These are phyloP conservation scores for Dendrocincla tyrannina DNA, from an alignment of 2,797 vertebrate species.

Conservation along the genomic window DNA sequence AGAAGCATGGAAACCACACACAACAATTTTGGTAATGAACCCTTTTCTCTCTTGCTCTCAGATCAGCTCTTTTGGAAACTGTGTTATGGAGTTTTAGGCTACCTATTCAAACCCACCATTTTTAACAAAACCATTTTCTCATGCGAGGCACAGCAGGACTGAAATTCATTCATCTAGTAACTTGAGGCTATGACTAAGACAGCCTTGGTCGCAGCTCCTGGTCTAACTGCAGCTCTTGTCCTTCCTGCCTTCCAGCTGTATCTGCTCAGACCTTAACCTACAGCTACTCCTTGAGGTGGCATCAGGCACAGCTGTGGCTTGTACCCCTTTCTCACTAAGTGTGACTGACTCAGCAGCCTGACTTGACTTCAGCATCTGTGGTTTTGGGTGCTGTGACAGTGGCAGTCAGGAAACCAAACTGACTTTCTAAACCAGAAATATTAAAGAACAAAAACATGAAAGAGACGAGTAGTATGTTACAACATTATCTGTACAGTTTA, in stretches of 20 bases:
- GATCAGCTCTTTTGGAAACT: not conserved
- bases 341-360: not conserved
- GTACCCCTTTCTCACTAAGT: not conserved
- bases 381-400: not conserved
- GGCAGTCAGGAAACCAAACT: not conserved
- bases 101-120: not conserved
- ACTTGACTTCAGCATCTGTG: not conserved
- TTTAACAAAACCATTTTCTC: not conserved
- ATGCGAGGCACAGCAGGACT: not conserved
- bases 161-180: not conserved
- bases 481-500: not conserved
- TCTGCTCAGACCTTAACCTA: not conserved
- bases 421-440: not conserved
- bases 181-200: not conserved
- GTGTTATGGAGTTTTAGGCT: not conserved
- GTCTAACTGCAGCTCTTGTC: not conserved
- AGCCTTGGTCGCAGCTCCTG: not conserved
- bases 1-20: not conserved
- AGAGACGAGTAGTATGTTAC: not conserved
- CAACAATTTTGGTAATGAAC: constrained; percentile 31
- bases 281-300: not conserved
- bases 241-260: not conserved
- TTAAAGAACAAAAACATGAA: not conserved
- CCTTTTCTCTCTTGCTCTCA: not conserved
- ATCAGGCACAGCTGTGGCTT: not conserved